phyloP scores from a whole-genome alignment of 1,140 invertebrate genomes.

The Drosophila melanogaster region Release_6_plus_ISO1_MT NT_033777.3:27711501-27712000 shows the following conservation, averaged over 20 bases:
- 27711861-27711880: neutral
- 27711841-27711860: no score
- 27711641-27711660: constrained; percentile 50
- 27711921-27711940: constrained; percentile 67
- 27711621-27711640: constrained; percentile 80
- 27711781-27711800: neutral
- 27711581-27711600: constrained; percentile 79
- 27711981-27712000: constrained; percentile 37
- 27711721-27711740: constrained; percentile 16
- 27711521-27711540: neutral
- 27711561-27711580: constrained; percentile 54
- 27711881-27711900: neutral
- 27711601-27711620: constrained; percentile 82
- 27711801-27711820: no score
- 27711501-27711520: constrained; percentile 1
- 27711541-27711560: constrained; percentile 35
- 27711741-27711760: constrained; percentile 20
- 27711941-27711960: constrained; percentile 73
- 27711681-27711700: constrained; percentile 69
- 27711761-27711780: neutral
- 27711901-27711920: constrained; percentile 21
- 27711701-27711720: constrained; percentile 67
- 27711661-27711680: constrained; percentile 35
- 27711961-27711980: constrained; percentile 74
- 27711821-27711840: no score